phyloP scores from a whole-genome alignment of 92 coral and sea anemone species.

The Virgularia gustaviana region DNA sequence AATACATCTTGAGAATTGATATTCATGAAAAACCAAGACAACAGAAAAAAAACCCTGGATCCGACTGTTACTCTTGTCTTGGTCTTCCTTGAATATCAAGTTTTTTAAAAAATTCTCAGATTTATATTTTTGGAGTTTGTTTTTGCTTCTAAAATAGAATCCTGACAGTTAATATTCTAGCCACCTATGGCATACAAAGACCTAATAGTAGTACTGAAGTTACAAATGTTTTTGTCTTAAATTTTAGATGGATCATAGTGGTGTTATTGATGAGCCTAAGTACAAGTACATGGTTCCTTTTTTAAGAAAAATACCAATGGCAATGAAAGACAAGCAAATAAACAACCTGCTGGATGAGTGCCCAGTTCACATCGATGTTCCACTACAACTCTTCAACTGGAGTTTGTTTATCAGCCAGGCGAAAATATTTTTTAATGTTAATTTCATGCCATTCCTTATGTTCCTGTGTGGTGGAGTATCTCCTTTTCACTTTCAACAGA shows the following conservation, averaged over 20 bases:
- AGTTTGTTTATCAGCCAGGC: not conserved
- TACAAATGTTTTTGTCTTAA: not conserved
- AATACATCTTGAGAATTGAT: too few relatives aligned
- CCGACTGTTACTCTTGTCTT: too few relatives aligned
- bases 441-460: not conserved
- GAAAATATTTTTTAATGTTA: not conserved
- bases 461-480: not conserved
- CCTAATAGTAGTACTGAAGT: too few relatives aligned
- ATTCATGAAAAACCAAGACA: too few relatives aligned
- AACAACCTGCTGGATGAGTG: not conserved
- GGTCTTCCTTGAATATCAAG: too few relatives aligned
- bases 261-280: not conserved
- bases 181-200: too few relatives aligned
- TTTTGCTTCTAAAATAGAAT: too few relatives aligned
- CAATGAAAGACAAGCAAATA: not conserved
- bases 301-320: not conserved
- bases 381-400: not conserved
- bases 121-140: too few relatives aligned
- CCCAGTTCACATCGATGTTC: not conserved
- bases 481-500: not conserved
- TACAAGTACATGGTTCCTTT: not conserved
- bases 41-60: too few relatives aligned
- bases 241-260: not conserved
- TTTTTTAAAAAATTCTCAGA: too few relatives aligned
- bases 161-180: too few relatives aligned